Conservation (phyloP, 1,140 invertebrate genomes). For the Drosophila yakuba region DNA sequence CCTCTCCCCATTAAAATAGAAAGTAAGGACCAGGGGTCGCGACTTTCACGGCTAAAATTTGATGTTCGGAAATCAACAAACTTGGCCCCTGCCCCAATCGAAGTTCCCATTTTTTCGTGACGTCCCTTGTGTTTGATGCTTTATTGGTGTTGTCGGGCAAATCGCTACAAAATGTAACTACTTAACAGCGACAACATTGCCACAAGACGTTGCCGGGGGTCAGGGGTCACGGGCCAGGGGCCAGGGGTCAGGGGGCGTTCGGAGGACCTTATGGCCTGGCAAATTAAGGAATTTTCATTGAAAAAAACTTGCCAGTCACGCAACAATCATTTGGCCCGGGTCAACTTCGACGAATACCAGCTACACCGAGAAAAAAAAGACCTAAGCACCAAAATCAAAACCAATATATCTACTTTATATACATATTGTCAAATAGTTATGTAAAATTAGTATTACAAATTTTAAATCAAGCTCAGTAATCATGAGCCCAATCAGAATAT, state of each 20-base stretch:
- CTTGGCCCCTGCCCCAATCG: background rate
- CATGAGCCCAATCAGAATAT: no score
- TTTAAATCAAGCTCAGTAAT: background rate
- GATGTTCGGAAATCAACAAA: slow-evolving; percentile 38
- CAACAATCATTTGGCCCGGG: slow-evolving; percentile 74
- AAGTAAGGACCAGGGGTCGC: background rate
- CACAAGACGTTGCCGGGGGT: background rate
- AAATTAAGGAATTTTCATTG: slow-evolving; percentile 79
- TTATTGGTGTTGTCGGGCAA: slow-evolving; percentile 67
- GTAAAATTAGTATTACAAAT: background rate
- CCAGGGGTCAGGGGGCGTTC: background rate
- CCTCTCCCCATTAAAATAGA: background rate
- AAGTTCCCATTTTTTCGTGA: background rate
- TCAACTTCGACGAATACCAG: slow-evolving; percentile 14
- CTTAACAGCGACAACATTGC: slow-evolving; percentile 78
- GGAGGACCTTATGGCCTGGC: slow-evolving; percentile 56
- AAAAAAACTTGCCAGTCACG: slow-evolving; percentile 75
- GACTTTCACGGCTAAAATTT: slow-evolving; percentile 29
- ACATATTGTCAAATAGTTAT: no score
- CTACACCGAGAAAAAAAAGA: background rate
- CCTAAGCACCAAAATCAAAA: background rate
- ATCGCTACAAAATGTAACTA: slow-evolving; percentile 82
- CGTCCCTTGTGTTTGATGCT: slow-evolving; percentile 1
- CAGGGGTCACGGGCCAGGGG: slow-evolving; percentile 4
- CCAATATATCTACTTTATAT: no score